Evolutionary conservation across 2,797 vertebrate species (phyloP), one percentile per base, ranked within the genome.

Genomic region (Microctenopoma lineatum): DNA sequence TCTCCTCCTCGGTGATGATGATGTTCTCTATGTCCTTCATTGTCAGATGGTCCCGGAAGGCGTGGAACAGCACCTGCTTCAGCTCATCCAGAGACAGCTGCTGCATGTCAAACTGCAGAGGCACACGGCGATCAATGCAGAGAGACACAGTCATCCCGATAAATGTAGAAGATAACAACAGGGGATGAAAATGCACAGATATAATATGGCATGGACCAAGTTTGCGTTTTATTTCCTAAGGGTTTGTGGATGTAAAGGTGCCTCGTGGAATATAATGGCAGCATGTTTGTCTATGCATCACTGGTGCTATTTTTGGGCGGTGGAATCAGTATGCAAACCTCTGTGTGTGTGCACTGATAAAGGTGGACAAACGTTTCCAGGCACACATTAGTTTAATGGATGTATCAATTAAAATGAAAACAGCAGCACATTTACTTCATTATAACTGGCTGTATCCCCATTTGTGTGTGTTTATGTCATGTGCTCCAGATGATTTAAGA

Each of bases 21-120:
- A 99, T 99, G 93, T 97, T 99, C 91, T 99, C 98, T 0, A 99
- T 99, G 94, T 99, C 97, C 93, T 99, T 99, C 98, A 99, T 99
- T 0, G 97, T 99, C 79, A 99, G 88, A 86, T 99, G 98, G 89
- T 99, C 97, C 55, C 94, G 95, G 93, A 99, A 99, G 88, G 98
- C 97, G 0, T 99, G 97, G 89, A 99, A 99, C 72, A 99, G 94
- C 87, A 99, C 97, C 90, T 99, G 98, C 92, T 99, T 99, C 89
- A 99, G 91, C 92, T 99, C 97, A 59, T 99, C 98, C 94, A 99
- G 90, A 1, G 97, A 99, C 94, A 99, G 95, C 92, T 97, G 95
- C 88, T 99, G 98, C 97, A 99, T 98, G 93, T 99, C 97, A 15
- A 99, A 99, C 98, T 99, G 95, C 34, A 86, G 83, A 87, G 80